These are phyloP conservation scores for Phenganax subtilis DNA, from an alignment of 92 coral and sea anemone genomes.

Conservation along the genomic window DNA sequence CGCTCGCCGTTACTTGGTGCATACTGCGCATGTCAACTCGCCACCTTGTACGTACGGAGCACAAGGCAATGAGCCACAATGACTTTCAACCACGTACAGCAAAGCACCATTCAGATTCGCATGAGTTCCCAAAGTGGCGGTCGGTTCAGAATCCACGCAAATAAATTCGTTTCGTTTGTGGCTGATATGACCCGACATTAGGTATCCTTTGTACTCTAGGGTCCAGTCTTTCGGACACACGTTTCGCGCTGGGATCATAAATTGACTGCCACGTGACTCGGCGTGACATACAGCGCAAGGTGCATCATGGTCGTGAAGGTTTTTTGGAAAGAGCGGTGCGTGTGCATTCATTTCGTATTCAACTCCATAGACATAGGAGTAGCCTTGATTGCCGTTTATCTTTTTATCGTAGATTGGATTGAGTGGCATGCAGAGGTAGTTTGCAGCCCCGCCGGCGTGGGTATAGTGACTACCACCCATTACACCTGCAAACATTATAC, in stretches of 20 bases:
- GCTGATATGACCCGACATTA: conserved; percentile 56
- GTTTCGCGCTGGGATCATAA: conserved; percentile 74
- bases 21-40: conserved; percentile 80
- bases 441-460: no score
- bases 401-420: conserved; percentile 38
- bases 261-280: conserved; percentile 60
- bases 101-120: conserved; percentile 51
- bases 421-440: no score
- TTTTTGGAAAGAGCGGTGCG: conserved; percentile 36
- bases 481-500: background rate
- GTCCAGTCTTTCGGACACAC: conserved; percentile 79
- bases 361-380: conserved; percentile 51
- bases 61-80: conserved; percentile 70
- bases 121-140: conserved; percentile 50
- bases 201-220: conserved; percentile 74
- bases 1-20: conserved; percentile 51
- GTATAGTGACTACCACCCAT: conserved; percentile 13
- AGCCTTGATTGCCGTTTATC: conserved; percentile 14
- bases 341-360: conserved; percentile 53
- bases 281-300: conserved; percentile 78
- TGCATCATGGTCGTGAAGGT: conserved; percentile 54
- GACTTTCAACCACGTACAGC: conserved; percentile 53
- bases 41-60: conserved; percentile 51
- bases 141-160: conserved; percentile 68
- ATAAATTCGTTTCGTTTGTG: conserved; percentile 50